Evolutionary conservation across 2,113 vertebrate genomes (phyloP), one percentile per base, ranked within the genome.

Genomic region (Scytalopus superciliaris): DNA sequence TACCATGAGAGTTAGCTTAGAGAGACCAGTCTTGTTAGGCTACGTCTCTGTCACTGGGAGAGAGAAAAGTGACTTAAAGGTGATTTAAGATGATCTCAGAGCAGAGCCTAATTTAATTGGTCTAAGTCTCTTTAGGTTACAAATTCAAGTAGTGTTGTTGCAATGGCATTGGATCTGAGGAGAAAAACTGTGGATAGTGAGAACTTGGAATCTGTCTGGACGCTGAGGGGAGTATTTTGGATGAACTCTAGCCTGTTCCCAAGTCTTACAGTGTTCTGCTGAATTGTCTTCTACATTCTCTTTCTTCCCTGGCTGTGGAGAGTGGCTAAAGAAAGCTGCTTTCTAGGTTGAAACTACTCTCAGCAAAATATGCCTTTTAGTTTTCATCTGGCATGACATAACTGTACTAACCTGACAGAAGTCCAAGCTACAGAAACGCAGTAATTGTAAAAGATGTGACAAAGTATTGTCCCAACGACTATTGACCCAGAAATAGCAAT

Each of bases 401-500:
- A 59, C 76, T 59, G 9, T 57, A 25, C 52, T 89, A 44, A 82
- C 49, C 4, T 87, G 60, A 72, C n/a, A 30, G 52, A 73, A 82
- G 25, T 73, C 35, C 31, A 44, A 19, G 45, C 64, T 94, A 76
- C 39, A 75, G 73, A 81, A 89, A 33, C 21, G 9, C 24, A 45
- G 27, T 76, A 62, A 68, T 60, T 62, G 45, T 87, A 80, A 66
- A 50, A 53, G 40, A 59, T 59, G 44, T 17, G 39, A 35, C 1
- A 3, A 63, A 72, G 59, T 33, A 55, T 47, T 63, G 39, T 93
- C 87, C 39, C 56, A 45, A 3, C 74, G 56, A n/a, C 69, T 88
- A 2, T 66, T 90, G 92, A 95, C 94, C 88, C 49, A 92, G 88
- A 90, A 96, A 80, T 9, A 67, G 69, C 87, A 19, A 42, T 68